phyloP scores from a whole-genome alignment of 1,140 invertebrate species.

The Drosophila lacertosa region DNA sequence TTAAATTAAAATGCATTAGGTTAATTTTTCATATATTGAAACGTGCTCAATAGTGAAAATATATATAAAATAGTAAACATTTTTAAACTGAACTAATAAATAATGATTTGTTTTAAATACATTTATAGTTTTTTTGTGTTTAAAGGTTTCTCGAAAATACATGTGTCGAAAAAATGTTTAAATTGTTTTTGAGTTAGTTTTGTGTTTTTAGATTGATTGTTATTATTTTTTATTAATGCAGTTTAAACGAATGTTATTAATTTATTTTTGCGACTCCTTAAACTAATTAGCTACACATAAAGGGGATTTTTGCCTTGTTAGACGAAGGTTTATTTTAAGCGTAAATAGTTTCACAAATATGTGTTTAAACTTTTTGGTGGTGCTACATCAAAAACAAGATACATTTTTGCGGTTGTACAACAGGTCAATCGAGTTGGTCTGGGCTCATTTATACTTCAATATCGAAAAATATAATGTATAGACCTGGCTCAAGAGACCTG shows the following conservation, averaged over 20 bases:
- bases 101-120: slow-evolving; percentile 15
- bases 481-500: slow-evolving; percentile 77
- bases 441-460: slow-evolving; percentile 79
- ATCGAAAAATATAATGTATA: slow-evolving; percentile 78
- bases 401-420: slow-evolving; percentile 39
- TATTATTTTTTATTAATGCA: slow-evolving; percentile 6
- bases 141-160: slow-evolving; percentile 76
- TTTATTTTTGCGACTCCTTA: slow-evolving; percentile 1
- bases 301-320: slow-evolving; percentile 8
- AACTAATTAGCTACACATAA: slow-evolving; percentile 8
- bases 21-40: slow-evolving; percentile 15
- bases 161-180: slow-evolving; percentile 67
- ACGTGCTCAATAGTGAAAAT: slow-evolving; percentile 5
- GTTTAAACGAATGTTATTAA: slow-evolving; percentile 24
- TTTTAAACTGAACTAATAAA: slow-evolving; percentile 27
- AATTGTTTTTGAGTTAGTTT: slow-evolving; percentile 42
- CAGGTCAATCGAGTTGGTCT: slow-evolving; percentile 80
- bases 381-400: slow-evolving; percentile 24
- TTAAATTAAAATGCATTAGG: slow-evolving; percentile 36
- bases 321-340: slow-evolving; percentile 55
- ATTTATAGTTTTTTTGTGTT: slow-evolving; percentile 32
- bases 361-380: slow-evolving; percentile 43
- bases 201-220: slow-evolving; percentile 35
- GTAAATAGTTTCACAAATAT: slow-evolving; percentile 68
- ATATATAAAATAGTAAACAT: slow-evolving; percentile 10